phyloP scores from a whole-genome alignment of 2,113 vertebrate species.

The Spermophilus dauricus region DNA sequence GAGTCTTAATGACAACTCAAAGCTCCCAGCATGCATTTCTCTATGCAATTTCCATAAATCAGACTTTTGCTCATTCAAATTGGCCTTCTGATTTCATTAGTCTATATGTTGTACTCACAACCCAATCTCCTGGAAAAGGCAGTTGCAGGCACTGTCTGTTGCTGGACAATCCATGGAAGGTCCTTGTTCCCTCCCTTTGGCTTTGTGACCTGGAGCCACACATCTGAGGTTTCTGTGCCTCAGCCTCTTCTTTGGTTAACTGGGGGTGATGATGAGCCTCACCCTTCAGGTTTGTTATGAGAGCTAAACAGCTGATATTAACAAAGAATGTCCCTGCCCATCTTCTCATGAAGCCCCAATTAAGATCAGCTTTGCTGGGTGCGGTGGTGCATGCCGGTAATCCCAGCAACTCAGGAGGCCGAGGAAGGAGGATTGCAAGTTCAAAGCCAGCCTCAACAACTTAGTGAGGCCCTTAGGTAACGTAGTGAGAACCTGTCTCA shows the following conservation, averaged over 20 bases:
- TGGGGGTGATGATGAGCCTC: rapidly evolving
- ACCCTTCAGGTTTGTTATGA: background rate
- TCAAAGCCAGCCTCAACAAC: too few species aligned
- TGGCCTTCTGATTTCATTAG: background rate
- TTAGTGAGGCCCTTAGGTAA: too few species aligned
- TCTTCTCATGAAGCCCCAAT: background rate
- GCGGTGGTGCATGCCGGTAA: too few species aligned
- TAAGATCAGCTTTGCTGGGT: too few species aligned
- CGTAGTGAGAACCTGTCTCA: too few species aligned
- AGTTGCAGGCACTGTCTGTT: rapidly evolving
- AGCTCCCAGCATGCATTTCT: background rate
- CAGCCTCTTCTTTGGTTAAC: too few species aligned
- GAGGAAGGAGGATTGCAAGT: too few species aligned
- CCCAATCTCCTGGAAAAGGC: background rate
- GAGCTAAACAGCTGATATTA: background rate
- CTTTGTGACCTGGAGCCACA: background rate
- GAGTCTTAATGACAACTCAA: too few species aligned
- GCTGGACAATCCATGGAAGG: rapidly evolving
- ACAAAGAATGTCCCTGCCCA: rapidly evolving
- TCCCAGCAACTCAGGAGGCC: too few species aligned
- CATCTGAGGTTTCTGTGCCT: background rate
- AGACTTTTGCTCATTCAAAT: background rate
- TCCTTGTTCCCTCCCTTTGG: rapidly evolving
- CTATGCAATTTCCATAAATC: background rate
- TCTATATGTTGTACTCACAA: background rate